These are phyloP conservation scores for Meleagris gallopavo DNA, from an alignment of 2,113 vertebrate genomes.

Conservation along the genomic window DNA sequence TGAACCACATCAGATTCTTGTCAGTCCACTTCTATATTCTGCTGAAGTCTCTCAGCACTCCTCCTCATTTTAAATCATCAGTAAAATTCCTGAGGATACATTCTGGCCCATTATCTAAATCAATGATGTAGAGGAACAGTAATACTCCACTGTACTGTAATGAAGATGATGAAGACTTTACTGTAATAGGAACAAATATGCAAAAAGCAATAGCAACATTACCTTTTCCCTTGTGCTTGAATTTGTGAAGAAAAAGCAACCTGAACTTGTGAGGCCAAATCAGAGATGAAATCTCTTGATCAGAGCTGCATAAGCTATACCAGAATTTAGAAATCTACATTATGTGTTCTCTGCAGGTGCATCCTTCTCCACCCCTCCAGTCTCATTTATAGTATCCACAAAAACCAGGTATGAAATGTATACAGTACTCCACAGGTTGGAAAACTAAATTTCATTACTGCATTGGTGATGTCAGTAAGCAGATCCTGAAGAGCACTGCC, in stretches of 20 bases:
- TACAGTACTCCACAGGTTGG: background rate
- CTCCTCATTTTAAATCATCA: background rate
- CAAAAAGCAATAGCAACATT: background rate
- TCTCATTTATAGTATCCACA: background rate
- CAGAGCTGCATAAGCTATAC: background rate
- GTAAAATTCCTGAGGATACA: background rate
- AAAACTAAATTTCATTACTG: background rate
- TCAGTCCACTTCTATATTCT: background rate
- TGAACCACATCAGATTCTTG: background rate
- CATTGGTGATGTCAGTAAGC: rapidly evolving
- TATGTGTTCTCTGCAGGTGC: background rate
- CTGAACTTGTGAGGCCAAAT: background rate
- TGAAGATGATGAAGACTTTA: background rate
- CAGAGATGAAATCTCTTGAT: background rate
- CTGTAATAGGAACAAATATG: background rate
- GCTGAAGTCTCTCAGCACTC: background rate
- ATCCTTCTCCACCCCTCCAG: background rate
- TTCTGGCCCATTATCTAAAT: background rate
- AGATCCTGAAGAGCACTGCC: background rate
- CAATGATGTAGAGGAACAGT: background rate
- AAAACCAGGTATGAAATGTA: background rate
- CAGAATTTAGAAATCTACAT: background rate
- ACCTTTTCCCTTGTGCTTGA: background rate
- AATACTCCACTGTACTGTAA: background rate
- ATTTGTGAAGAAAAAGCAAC: background rate